phyloP scores from a whole-genome alignment of 2,888 invertebrate genomes.

The Dendrolimus pini region DNA sequence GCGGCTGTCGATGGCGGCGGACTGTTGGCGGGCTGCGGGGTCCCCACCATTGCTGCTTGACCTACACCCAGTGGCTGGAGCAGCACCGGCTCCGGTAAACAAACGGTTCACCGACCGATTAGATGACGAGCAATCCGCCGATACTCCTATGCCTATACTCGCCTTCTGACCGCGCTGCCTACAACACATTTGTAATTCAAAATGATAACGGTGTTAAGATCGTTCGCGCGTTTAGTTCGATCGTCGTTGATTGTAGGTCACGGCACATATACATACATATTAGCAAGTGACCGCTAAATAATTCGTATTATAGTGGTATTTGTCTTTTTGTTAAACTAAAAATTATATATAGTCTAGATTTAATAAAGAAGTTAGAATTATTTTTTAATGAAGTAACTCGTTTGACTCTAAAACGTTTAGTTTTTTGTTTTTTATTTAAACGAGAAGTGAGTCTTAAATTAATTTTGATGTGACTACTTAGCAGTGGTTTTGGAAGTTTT shows the following conservation, averaged over 20 bases:
- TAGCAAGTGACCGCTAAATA: conserved; percentile 27
- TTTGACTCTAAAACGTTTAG: too few relatives aligned
- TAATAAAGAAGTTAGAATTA: too few relatives aligned
- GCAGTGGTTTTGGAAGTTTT: neutral
- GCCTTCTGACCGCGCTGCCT: conserved; percentile 34
- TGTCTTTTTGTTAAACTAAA: too few relatives aligned
- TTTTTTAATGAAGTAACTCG: too few relatives aligned
- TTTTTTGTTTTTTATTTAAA: conserved; percentile 33
- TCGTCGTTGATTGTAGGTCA: conserved; percentile 52
- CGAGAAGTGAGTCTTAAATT: conserved; percentile 50
- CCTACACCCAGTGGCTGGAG: conserved; percentile 58
- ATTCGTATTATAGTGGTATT: conserved; percentile 22
- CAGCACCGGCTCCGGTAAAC: conserved; percentile 62
- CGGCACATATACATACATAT: conserved; percentile 26
- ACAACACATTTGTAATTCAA: conserved; percentile 63
- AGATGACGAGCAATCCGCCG: conserved; percentile 40
- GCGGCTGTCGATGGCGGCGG: conserved; percentile 46
- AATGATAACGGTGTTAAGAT: conserved; percentile 63
- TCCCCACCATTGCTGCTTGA: conserved; percentile 56
- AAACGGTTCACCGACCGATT: conserved; percentile 75
- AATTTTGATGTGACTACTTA: conserved; percentile 29
- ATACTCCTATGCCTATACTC: conserved; percentile 32
- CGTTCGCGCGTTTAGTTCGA: conserved; percentile 48
- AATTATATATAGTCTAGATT: too few relatives aligned
- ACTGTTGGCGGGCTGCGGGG: conserved; percentile 41